A percentile compares a stretch with the other conserved stretches of the same genome.
These are phyloP conservation scores for Pandemis cinnamomeana DNA, from an alignment of 2,888 invertebrate species.

Conservation along the genomic window DNA sequence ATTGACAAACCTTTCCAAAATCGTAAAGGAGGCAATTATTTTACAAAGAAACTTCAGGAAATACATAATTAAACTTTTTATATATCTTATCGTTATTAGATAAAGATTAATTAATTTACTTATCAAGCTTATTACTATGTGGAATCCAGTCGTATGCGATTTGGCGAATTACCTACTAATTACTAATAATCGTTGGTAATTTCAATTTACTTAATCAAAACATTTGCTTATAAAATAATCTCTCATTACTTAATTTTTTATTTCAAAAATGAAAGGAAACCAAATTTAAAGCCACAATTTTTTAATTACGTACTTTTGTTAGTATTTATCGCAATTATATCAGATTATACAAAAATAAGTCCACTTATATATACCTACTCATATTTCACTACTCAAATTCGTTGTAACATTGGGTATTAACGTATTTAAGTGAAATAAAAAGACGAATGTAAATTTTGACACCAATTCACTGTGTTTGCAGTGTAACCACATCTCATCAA, in stretches of 20 bases:
- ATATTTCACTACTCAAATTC: too few species aligned
- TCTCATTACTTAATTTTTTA: not conserved
- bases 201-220: not conserved
- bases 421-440: too few species aligned
- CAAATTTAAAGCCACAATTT: not conserved
- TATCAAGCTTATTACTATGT: not conserved
- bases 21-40: conserved; percentile 4
- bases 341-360: too few species aligned
- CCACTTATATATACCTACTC: too few species aligned
- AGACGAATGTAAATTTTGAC: too few species aligned
- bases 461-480: too few species aligned
- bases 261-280: too few species aligned
- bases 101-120: not conserved
- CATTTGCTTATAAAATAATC: not conserved
- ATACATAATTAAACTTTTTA: not conserved
- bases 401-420: too few species aligned
- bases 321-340: too few species aligned
- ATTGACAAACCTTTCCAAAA: not conserved
- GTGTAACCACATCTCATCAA: too few species aligned
- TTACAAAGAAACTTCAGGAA: not conserved
- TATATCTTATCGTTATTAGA: not conserved
- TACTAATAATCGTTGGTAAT: not conserved
- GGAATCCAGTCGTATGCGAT: not conserved
- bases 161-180: not conserved
- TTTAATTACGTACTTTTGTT: too few species aligned